Evolutionary conservation across 2,113 vertebrate genomes (phyloP).

Genomic region (Garra rufa): DNA sequence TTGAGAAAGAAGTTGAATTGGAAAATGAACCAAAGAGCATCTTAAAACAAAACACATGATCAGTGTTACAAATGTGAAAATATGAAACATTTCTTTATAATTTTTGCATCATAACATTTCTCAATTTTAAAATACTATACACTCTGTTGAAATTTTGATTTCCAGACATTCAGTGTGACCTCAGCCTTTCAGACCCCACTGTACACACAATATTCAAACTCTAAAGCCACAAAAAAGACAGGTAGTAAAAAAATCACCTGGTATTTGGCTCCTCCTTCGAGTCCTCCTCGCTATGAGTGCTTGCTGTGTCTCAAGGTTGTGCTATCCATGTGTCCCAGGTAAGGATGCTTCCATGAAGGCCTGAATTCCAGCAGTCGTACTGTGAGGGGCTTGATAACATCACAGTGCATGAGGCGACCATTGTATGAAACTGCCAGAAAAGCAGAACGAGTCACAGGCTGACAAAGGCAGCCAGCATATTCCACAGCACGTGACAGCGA

Average conservation of each 20-base stretch:
- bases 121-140: neutral
- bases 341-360: conserved; percentile 71
- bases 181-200: neutral
- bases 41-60: neutral
- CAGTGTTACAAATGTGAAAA: neutral
- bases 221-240: neutral
- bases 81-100: neutral
- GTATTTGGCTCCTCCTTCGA: conserved; percentile 2
- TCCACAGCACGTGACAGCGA: conserved; percentile 78
- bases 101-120: neutral
- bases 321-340: conserved; percentile 72
- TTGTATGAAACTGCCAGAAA: conserved; percentile 85
- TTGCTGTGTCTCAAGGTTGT: conserved; percentile 57
- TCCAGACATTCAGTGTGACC: neutral
- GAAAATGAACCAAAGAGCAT: neutral
- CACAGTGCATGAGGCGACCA: conserved; percentile 75
- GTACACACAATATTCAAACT: neutral
- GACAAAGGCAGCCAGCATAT: conserved; percentile 82
- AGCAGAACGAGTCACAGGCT: conserved; percentile 74
- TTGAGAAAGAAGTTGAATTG: neutral
- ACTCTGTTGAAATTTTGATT: neutral
- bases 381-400: conserved; percentile 77
- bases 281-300: conserved; percentile 56
- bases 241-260: conserved; percentile 30
- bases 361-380: conserved; percentile 75